These are phyloP conservation scores for Abrostola triplasia DNA, from an alignment of 2,888 invertebrate genomes.

Conservation along the genomic window DNA sequence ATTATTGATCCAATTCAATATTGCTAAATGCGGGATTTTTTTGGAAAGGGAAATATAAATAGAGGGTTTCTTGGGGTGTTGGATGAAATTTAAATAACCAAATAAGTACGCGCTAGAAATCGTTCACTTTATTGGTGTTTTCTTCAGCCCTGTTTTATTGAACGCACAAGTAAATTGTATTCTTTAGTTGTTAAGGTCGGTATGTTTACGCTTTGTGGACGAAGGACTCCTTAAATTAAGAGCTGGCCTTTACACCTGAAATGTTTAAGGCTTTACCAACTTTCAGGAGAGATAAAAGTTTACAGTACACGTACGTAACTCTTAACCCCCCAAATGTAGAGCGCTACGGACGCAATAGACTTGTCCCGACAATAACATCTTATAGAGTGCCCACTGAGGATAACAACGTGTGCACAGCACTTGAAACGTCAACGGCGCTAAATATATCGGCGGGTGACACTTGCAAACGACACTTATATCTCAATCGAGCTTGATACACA, in stretches of 20 bases:
- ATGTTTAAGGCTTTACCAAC: conserved; percentile 29
- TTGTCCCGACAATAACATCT: conserved; percentile 32
- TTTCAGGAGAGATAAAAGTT: conserved; percentile 26
- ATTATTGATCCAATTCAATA: conserved; percentile 53
- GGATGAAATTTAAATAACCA: conserved; percentile 41
- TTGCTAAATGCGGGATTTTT: conserved; percentile 43
- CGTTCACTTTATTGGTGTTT: conserved; percentile 19
- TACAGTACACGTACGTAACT: conserved; percentile 22
- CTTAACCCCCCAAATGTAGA: conserved; percentile 14
- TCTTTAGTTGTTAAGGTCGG: conserved; percentile 22
- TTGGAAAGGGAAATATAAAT: conserved; percentile 42
- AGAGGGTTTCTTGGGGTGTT: conserved; percentile 23
- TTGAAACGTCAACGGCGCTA: conserved; percentile 34
- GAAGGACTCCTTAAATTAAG: conserved; percentile 34
- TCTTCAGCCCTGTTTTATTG: conserved; percentile 16
- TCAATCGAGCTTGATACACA: conserved; percentile 54
- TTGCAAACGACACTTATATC: conserved; percentile 57
- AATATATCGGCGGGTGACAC: conserved; percentile 51
- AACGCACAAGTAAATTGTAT: conserved; percentile 30
- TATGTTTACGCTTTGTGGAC: conserved; percentile 23
- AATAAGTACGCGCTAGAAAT: conserved; percentile 30
- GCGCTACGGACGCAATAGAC: conserved; percentile 24
- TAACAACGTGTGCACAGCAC: conserved; percentile 57
- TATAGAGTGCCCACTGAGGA: conserved; percentile 42
- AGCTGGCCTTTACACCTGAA: conserved; percentile 29